Evolutionary conservation across 2,797 vertebrate species (phyloP).

Genomic region (Acanthornis magna): DNA sequence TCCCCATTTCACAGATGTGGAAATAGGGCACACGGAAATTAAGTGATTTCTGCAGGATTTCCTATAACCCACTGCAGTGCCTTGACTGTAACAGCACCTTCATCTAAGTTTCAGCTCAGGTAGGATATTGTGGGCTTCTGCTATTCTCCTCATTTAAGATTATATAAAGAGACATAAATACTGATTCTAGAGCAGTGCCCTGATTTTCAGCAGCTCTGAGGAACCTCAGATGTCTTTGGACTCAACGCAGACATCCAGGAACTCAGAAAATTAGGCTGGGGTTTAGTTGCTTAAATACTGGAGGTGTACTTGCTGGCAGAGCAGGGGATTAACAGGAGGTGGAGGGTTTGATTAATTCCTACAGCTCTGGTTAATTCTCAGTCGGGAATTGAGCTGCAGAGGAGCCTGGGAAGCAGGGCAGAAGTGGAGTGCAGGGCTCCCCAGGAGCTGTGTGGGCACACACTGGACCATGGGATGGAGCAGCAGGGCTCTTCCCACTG

Average conservation of each 20-base stretch:
- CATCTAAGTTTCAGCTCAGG: background rate
- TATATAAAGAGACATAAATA: background rate
- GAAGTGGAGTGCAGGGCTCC: background rate
- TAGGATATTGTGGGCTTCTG: background rate
- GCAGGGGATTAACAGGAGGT: background rate
- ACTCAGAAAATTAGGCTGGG: background rate
- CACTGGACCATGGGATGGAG: accelerated
- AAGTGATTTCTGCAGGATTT: background rate
- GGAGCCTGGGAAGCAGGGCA: background rate
- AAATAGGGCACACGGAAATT: slow-evolving; percentile 14
- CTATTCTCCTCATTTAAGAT: background rate
- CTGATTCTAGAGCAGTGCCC: background rate
- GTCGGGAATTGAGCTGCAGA: background rate
- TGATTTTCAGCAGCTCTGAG: background rate
- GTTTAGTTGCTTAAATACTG: background rate
- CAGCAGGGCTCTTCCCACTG: background rate
- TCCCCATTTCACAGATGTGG: slow-evolving; percentile 48
- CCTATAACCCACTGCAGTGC: background rate
- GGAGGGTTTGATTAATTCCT: background rate
- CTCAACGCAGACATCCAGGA: background rate
- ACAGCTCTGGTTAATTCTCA: background rate
- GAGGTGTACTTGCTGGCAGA: background rate
- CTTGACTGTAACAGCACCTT: background rate
- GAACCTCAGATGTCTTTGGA: background rate
- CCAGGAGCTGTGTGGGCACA: background rate